A percentile compares a stretch with the other conserved stretches of the same genome.
These are phyloP conservation scores for Botrylloides violaceus DNA, from an alignment of 23 tunicate genomes.

Conservation along the genomic window DNA sequence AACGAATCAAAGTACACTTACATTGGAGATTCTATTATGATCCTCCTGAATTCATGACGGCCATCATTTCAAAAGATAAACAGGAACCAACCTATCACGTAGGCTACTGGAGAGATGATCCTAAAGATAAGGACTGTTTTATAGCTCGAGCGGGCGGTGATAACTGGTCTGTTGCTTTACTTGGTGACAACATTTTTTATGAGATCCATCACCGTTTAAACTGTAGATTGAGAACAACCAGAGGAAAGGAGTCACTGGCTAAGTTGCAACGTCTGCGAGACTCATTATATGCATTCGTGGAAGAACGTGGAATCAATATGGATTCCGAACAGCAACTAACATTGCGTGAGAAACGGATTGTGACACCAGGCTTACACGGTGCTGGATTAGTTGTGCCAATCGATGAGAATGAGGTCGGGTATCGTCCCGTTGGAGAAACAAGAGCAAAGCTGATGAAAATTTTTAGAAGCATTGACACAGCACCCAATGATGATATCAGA, in stretches of 20 bases:
- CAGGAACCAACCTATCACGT: constrained; percentile 35
- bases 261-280: not conserved
- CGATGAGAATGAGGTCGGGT: constrained; percentile 54
- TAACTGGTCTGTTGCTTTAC: constrained; percentile 8
- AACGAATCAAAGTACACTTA: constrained; percentile 34
- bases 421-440: constrained; percentile 44
- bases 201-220: constrained; percentile 30
- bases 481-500: constrained; percentile 56
- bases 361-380: constrained; percentile 45
- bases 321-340: constrained; percentile 12
- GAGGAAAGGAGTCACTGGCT: not conserved
- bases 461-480: constrained; percentile 35
- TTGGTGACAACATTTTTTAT: constrained; percentile 72
- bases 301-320: constrained; percentile 15
- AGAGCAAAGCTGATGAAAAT: constrained; percentile 25
- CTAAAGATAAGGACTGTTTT: constrained; percentile 26
- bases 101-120: constrained; percentile 72
- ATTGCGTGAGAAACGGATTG: constrained; percentile 31
- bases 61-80: constrained; percentile 14
- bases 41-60: constrained; percentile 70
- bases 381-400: constrained; percentile 77
- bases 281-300: constrained; percentile 14
- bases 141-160: constrained; percentile 41
- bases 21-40: constrained; percentile 80
- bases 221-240: not conserved